A percentile compares a stretch with the other conserved stretches of the same genome.
These are phyloP conservation scores for Thereva nobilitata DNA, from an alignment of 2,888 invertebrate species.

Conservation along the genomic window DNA sequence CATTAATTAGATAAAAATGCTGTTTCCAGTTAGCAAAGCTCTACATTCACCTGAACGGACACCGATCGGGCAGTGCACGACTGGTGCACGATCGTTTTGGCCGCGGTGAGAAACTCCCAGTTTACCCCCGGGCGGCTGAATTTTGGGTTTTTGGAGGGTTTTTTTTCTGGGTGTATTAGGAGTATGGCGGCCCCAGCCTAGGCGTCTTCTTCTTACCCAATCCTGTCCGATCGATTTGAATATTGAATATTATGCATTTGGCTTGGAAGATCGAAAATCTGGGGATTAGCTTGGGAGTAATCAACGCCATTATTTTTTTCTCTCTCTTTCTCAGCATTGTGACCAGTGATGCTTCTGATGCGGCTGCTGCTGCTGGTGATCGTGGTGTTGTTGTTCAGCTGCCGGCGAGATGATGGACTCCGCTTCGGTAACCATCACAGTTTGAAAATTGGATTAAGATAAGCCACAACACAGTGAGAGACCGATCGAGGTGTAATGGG, in stretches of 20 bases:
- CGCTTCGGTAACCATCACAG: constrained; percentile 30
- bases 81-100: too few relatives aligned
- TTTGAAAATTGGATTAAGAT: constrained; percentile 41
- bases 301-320: not conserved
- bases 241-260: not conserved
- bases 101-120: too few relatives aligned
- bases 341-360: too few relatives aligned
- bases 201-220: not conserved
- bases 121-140: too few relatives aligned
- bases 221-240: constrained; percentile 10
- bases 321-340: not conserved
- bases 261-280: not conserved
- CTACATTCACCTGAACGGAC: not conserved
- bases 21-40: not conserved
- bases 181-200: not conserved
- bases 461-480: constrained; percentile 17
- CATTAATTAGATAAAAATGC: constrained; percentile 41
- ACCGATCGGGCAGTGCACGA: too few relatives aligned
- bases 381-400: not conserved
- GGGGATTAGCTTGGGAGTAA: not conserved
- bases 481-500: constrained; percentile 12
- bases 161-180: not conserved
- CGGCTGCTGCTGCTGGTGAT: not conserved
- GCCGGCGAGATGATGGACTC: constrained; percentile 3
- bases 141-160: too few relatives aligned